Evolutionary conservation across 2,797 vertebrate genomes (phyloP), one percentile per base, ranked within the genome.

Genomic region (Myiotriccus ornatus): DNA sequence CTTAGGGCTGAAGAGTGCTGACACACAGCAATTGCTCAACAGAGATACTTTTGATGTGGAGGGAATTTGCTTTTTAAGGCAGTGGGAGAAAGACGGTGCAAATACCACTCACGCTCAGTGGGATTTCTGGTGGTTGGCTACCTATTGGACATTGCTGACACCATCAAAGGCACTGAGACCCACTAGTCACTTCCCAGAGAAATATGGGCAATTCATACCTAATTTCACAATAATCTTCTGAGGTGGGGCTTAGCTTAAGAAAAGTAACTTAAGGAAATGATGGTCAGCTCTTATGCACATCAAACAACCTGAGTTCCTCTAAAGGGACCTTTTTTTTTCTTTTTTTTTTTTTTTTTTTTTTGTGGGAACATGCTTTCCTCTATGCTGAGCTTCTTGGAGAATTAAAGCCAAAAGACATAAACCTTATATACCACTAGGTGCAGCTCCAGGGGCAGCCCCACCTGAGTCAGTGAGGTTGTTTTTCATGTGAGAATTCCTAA

Each of bases 41-140:
- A 65, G 69, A 84, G 44, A 63, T 64, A 22, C 69, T 75, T 95
- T 90, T 97, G 94, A 96, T 96, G 96, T 97, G 92, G 95, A 50
- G 64, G 64, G 53, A 86, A 81, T 59, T 65, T 90, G 79, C 39
- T 95, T 93, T 95, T 94, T 28, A 81, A 84, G 95, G 91, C 47
- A 12, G n/a, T 71, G 90, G 71, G 86, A 96, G 81, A 85, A 89
- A 77, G 52, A 64, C 63, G 74, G 68, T 27, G 71, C 76, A 95
- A 95, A 95, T 59, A 93, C n/a, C 50, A 23, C 71, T 78, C 10
- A 8, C 65, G 43, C 65, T 85, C 0, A 0, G 39, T 77, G 79
- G 89, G n/a, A n/a, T 84, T 85, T 73, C 76, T 86, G 12, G 82
- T 83, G 92, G 69, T 39, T 95, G 76, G 52, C 32, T 90, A 78